Conservation (phyloP, 2,113 vertebrate genomes). For the Sorex araneus region DNA sequence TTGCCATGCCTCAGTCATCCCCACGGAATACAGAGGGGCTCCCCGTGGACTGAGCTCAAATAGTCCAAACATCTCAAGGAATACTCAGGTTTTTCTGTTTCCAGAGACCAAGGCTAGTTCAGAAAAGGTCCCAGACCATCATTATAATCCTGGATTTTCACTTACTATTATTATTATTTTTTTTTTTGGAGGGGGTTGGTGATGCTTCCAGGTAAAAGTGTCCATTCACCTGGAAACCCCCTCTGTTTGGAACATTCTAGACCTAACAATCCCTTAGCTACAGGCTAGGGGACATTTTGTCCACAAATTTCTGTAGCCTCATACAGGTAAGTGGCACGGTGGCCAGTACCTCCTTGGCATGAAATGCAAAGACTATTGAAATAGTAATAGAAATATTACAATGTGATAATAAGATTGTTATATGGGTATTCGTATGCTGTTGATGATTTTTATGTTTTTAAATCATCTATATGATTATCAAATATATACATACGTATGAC, state of each 20-base stretch:
- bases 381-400: background rate
- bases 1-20: background rate
- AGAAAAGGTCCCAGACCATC: background rate
- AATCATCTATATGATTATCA: background rate
- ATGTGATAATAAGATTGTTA: too few relatives aligned
- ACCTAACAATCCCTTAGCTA: background rate
- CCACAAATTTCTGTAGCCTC: background rate
- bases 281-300: background rate
- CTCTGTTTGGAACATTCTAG: background rate
- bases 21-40: accelerated
- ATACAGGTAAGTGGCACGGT: background rate
- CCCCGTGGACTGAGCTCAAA: background rate
- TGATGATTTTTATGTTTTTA: background rate
- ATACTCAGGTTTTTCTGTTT: background rate
- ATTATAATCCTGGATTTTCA: too few relatives aligned
- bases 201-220: background rate
- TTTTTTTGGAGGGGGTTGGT: background rate
- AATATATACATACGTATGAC: background rate
- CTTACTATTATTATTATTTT: too few relatives aligned
- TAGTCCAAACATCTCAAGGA: background rate
- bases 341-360: background rate
- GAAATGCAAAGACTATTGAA: background rate
- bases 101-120: background rate
- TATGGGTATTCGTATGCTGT: background rate
- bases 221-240: background rate